Evolutionary conservation across 1,140 invertebrate species (phyloP), one percentile per base, ranked within the genome.

Genomic region (Brachionus paranguensis): DNA sequence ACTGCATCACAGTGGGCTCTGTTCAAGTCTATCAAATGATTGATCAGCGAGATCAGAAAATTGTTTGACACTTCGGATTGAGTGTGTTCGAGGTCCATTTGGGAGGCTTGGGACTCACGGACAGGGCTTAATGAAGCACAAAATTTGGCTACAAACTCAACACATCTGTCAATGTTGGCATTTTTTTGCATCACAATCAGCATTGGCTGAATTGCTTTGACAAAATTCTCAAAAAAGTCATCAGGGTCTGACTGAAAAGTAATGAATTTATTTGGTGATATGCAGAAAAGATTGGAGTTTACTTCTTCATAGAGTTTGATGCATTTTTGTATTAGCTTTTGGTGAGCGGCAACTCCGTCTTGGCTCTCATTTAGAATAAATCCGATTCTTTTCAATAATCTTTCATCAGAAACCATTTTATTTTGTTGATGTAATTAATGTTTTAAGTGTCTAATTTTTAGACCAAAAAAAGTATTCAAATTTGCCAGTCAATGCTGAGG

Each of bases 71-170:
- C 84, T 10, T 86, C 85, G 27, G 87, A 85, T 5, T 87, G 86
- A 12, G 53, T 68, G 5, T 81, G 50, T 14, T 85, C 85, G 2
- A 53, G 45, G 14, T 78, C 70, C 53, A 41, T 64, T 47, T 84
- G 74, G 14, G 50, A 41, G 5, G 20, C 33, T 33, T 85, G 14
- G 1, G 41, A 29, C 27, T 53, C 29, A 14, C 17, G 45, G n/a
- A 84, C 41, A 53, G 84, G 81, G 24, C 84, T 76, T 2, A 87
- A 12, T 11, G 86, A 85, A 6, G 91, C 90, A 50, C 91, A 91
- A 87, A 93, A 93, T 74, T 92, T 92, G 11, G 92, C 91, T 4
- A 92, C 90, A 89, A 93, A 93, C 60, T 92, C 90, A 17, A 93
- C 88, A 0, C 92, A 91, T 33, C 91, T 88, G 85, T 93, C 92